phyloP scores from a whole-genome alignment of 2,113 vertebrate species.

The Spea multiplicata region DNA sequence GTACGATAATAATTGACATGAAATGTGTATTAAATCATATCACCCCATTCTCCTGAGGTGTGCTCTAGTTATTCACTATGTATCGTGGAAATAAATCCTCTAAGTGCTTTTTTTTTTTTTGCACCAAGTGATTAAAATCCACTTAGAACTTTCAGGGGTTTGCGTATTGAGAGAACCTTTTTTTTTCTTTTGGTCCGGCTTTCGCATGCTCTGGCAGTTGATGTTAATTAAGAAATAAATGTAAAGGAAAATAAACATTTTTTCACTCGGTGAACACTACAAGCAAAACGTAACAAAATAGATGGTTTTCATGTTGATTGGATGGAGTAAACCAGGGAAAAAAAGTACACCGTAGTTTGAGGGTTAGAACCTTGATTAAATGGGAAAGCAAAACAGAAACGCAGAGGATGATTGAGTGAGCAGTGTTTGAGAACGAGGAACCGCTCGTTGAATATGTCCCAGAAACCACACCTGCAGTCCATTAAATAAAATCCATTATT shows the following conservation, averaged over 20 bases:
- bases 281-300: conserved; percentile 4
- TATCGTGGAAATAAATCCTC: background rate
- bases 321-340: conserved; percentile 6
- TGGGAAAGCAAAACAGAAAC: fast-evolving
- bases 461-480: conserved; percentile 53
- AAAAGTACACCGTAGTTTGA: background rate
- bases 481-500: conserved; percentile 52
- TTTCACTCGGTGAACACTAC: background rate
- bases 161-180: background rate
- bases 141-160: background rate
- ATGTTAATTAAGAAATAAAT: conserved; percentile 25
- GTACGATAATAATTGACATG: too few relatives aligned
- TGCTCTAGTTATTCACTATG: too few relatives aligned
- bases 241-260: conserved; percentile 17
- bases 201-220: background rate
- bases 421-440: background rate
- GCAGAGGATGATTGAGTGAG: fast-evolving
- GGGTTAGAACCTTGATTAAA: conserved; percentile 6
- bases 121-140: background rate
- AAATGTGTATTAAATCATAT: too few relatives aligned
- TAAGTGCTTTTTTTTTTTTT: background rate
- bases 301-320: conserved; percentile 16
- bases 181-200: background rate
- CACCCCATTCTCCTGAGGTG: too few relatives aligned
- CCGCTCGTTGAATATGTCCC: conserved; percentile 28